Evolutionary conservation across 2,113 vertebrate species (phyloP), one percentile per base, ranked within the genome.

Genomic region (Xiphophorus couchianus): DNA sequence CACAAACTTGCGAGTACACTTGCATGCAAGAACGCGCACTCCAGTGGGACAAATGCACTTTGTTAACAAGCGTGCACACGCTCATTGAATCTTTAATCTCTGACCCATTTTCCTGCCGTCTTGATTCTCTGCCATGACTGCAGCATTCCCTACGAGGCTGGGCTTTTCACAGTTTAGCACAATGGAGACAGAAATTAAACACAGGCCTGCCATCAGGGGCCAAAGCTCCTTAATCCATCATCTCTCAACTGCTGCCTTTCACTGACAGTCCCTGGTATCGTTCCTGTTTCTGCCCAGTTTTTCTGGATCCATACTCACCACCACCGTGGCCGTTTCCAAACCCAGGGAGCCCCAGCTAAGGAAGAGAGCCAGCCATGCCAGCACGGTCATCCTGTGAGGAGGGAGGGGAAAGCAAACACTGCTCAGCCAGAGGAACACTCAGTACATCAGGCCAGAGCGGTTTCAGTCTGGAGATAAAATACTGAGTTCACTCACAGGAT

Each of bases 291-390:
- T 58, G 54, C 51, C 44, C 14, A 42, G 48, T 37, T 48, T 74
- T 44, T 65, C 62, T 54, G 67, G 82, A 61, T 69, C 69, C 35
- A 11, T 87, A 96, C 96, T 95, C 91, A 97, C 96, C 95, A 97
- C 95, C 0, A 96, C 96, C 6, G 96, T 93, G 65, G 96, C 96
- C 0, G 96, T 96, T 92, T 97, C 96, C 83, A 97, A 86, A 22
- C 96, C 96, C 92, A 97, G 91, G 71, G 96, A 96, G 74, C 95
- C 96, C 96, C 96, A 97, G 92, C 96, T 97, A 19, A 97, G 94
- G 90, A 97, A 93, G 14, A 97, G 94, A 74, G 96, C 94, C 83
- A 97, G 85, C 90, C 96, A 95, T 37, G 96, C 95, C 93, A 96
- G 91, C 30, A 96, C 94, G 0, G 95, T 96, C 96, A 97, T 97